Evolutionary conservation across 35 echinoderm and acorn worm genomes (phyloP).

Genomic region (Lytechinus pictus): DNA sequence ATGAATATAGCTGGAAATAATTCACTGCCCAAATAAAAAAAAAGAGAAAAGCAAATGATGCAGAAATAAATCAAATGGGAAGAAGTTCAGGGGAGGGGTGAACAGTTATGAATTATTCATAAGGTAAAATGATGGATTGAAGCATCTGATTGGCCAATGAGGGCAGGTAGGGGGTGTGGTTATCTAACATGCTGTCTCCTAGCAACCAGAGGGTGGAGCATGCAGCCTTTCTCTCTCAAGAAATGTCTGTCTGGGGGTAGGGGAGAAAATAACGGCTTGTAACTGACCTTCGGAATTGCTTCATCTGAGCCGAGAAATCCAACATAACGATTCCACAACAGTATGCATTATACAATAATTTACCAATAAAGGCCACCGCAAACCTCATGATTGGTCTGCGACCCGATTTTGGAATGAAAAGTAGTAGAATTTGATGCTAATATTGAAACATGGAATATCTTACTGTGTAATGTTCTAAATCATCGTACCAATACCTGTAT

Average conservation of each 20-base stretch:
- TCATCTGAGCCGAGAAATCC: neutral
- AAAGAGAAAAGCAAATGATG: neutral
- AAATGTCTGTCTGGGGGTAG: neutral
- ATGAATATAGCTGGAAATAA: neutral
- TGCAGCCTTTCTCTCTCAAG: constrained; percentile 31
- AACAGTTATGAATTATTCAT: constrained; percentile 16
- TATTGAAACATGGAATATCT: too few species aligned
- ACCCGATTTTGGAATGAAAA: too few species aligned
- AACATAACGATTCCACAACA: neutral
- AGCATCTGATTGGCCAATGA: constrained; percentile 34
- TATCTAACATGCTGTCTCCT: constrained; percentile 30
- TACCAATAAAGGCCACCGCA: too few species aligned
- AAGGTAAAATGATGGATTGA: neutral
- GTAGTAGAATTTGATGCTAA: too few species aligned
- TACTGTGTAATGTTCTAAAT: too few species aligned
- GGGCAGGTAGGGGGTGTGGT: neutral
- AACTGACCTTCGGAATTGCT: neutral
- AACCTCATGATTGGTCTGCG: too few species aligned
- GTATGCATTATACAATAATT: too few species aligned
- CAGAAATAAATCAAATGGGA: neutral
- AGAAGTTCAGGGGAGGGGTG: neutral
- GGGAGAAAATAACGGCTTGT: neutral
- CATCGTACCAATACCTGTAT: too few species aligned
- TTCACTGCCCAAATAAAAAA: neutral
- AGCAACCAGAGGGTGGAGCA: constrained; percentile 31